phyloP scores from a whole-genome alignment of 2,888 invertebrate species.

The Drosophila kokeensis region DNA sequence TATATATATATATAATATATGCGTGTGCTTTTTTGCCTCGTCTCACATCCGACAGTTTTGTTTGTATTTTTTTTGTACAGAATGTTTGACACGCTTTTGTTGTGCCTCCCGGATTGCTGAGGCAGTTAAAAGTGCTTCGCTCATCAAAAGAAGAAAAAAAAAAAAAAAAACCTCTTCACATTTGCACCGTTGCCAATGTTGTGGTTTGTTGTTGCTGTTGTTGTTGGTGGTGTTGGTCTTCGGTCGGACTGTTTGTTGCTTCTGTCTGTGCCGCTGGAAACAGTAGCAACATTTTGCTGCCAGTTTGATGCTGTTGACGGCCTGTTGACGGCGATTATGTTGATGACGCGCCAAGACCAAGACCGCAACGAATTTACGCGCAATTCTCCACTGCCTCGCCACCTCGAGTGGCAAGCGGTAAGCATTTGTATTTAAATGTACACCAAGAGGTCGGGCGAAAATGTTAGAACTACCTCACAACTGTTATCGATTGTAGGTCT shows the following conservation, averaged over 20 bases:
- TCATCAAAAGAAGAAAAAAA: slow-evolving; percentile 61
- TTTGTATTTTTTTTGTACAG: slow-evolving; percentile 18
- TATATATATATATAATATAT: background rate
- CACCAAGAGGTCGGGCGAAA: slow-evolving; percentile 33
- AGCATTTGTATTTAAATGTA: slow-evolving; percentile 57
- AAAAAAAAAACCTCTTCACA: slow-evolving; percentile 58
- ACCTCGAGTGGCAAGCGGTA: slow-evolving; percentile 60
- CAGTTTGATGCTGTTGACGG: slow-evolving; percentile 80
- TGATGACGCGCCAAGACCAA: slow-evolving; percentile 71
- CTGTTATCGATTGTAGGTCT: background rate
- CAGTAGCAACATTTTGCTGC: slow-evolving; percentile 77
- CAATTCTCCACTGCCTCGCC: slow-evolving; percentile 67
- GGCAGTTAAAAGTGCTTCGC: slow-evolving; percentile 65
- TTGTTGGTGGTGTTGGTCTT: slow-evolving; percentile 28
- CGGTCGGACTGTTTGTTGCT: slow-evolving; percentile 41
- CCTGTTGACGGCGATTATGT: slow-evolving; percentile 80
- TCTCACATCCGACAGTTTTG: background rate
- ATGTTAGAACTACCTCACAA: slow-evolving; percentile 22
- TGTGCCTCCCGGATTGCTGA: slow-evolving; percentile 41
- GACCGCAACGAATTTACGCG: slow-evolving; percentile 80
- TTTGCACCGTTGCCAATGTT: slow-evolving; percentile 59
- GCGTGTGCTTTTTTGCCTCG: background rate
- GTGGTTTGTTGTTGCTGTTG: slow-evolving; percentile 50
- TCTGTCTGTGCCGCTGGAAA: slow-evolving; percentile 51
- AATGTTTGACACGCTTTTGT: slow-evolving; percentile 72